Conservation (phyloP, 37 sponge, comb jelly and placozoan genomes). For the Bolinopsis microptera region DNA sequence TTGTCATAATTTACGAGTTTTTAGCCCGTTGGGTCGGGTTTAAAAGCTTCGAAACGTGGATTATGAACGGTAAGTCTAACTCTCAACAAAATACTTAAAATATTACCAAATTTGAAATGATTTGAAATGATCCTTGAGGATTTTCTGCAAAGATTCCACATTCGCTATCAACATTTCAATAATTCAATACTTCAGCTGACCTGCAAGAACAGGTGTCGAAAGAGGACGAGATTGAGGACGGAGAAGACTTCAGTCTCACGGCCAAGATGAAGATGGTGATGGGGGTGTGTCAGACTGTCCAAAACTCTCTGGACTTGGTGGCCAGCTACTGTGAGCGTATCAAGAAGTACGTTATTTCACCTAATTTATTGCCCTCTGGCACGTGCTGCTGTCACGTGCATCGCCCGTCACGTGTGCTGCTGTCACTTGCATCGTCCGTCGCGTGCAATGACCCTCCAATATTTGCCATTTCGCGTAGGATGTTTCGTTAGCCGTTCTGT, state of each 20-base stretch:
- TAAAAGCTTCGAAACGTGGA: conserved; percentile 52
- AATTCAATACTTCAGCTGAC: conserved; percentile 23
- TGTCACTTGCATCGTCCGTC: no score
- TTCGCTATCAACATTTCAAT: no score
- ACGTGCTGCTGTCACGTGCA: no score
- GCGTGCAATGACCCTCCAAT: no score
- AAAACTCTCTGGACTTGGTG: conserved; percentile 71
- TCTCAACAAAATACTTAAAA: no score
- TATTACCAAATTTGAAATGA: no score
- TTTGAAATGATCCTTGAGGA: no score
- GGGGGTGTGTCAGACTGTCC: conserved; percentile 76
- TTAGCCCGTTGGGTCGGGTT: conserved; percentile 64
- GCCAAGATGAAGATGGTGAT: conserved; percentile 69
- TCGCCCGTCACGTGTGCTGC: no score
- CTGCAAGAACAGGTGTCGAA: conserved; percentile 43
- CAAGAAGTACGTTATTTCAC: conserved; percentile 73
- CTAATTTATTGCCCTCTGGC: not conserved
- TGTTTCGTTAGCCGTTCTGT: no score
- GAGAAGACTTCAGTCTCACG: conserved; percentile 64
- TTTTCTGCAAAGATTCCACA: no score
- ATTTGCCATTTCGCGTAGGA: no score
- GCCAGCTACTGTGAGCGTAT: conserved; percentile 79
- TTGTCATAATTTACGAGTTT: conserved; percentile 77
- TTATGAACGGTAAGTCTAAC: conserved; percentile 42
- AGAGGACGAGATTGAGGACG: conserved; percentile 47